Percentiles rank a stretch among this genome's conserved stretches.
phyloP scores from a whole-genome alignment of 64 coral and sea anemone genomes.

The Pocillopora damicornis region DNA sequence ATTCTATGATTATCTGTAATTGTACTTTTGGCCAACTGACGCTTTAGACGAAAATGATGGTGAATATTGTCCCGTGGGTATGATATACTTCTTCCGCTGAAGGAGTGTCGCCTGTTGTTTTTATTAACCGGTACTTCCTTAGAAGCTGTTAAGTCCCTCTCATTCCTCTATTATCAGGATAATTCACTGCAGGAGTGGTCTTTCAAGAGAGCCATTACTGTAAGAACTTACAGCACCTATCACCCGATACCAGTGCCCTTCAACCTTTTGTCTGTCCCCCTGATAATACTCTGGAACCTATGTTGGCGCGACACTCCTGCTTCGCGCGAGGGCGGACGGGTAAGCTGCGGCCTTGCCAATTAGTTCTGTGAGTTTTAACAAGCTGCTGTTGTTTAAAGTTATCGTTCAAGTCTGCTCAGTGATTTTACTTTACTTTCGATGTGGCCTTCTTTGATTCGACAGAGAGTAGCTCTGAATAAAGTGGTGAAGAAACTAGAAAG shows the following conservation, averaged over 20 bases:
- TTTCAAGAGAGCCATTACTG: slow-evolving; percentile 51
- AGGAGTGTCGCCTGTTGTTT: too few relatives aligned
- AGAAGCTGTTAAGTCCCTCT: too few relatives aligned
- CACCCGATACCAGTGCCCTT: slow-evolving; percentile 57
- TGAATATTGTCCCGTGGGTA: too few relatives aligned
- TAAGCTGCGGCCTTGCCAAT: neutral
- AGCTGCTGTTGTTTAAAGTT: too few relatives aligned
- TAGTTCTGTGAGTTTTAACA: too few relatives aligned
- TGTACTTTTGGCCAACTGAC: too few relatives aligned
- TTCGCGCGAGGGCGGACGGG: neutral
- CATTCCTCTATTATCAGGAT: slow-evolving; percentile 17
- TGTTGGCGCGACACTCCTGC: neutral
- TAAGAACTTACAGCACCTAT: slow-evolving; percentile 37
- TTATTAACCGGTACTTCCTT: too few relatives aligned
- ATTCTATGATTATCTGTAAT: too few relatives aligned
- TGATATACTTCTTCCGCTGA: too few relatives aligned
- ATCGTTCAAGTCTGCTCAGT: too few relatives aligned
- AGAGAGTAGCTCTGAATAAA: slow-evolving; percentile 4
- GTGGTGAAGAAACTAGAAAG: slow-evolving; percentile 2
- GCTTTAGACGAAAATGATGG: too few relatives aligned
- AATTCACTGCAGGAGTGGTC: slow-evolving; percentile 56
- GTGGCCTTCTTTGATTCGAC: neutral
- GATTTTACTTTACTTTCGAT: neutral
- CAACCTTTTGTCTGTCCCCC: slow-evolving; percentile 21
- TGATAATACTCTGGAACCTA: neutral